A percentile compares a stretch with the other conserved stretches of the same genome.
Evolutionary conservation across 2,888 invertebrate species (phyloP).

Genomic region (Maniola hyperantus): DNA sequence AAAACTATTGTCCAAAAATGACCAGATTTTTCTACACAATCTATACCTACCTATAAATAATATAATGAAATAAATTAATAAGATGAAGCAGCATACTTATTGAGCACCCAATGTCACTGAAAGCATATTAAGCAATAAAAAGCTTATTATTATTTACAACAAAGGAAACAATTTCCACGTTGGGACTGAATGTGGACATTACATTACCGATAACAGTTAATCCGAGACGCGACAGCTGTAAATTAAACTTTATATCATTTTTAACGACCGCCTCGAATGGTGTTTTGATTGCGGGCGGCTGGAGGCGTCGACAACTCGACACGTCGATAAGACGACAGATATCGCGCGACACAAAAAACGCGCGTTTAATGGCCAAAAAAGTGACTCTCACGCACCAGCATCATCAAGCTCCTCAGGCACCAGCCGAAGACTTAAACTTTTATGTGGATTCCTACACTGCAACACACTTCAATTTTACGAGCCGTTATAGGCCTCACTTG

Average conservation of each 20-base stretch:
- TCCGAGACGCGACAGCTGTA: conserved; percentile 70
- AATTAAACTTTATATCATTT: conserved; percentile 82
- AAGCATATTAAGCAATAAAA: conserved; percentile 55
- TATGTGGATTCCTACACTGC: conserved; percentile 72
- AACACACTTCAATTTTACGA: conserved; percentile 74
- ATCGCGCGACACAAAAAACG: conserved; percentile 74
- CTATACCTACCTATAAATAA: no score
- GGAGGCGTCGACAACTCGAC: conserved; percentile 83
- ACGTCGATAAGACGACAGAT: conserved; percentile 79
- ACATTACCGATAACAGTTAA: conserved; percentile 76
- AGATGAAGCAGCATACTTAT: neutral
- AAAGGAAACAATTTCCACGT: conserved; percentile 70
- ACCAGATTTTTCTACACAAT: neutral
- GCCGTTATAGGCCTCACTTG: conserved; percentile 62
- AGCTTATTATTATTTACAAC: conserved; percentile 57
- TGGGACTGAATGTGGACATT: conserved; percentile 64
- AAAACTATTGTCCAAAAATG: neutral
- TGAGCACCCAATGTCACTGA: conserved; percentile 38
- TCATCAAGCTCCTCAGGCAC: conserved; percentile 43
- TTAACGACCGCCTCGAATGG: conserved; percentile 78
- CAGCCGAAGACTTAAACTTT: conserved; percentile 55
- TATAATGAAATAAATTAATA: neutral
- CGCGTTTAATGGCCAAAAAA: conserved; percentile 74
- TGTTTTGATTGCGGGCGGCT: conserved; percentile 80
- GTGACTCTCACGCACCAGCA: conserved; percentile 53